Conservation (phyloP, 1,140 invertebrate species). For the Panagrolaimus sp. region DNA sequence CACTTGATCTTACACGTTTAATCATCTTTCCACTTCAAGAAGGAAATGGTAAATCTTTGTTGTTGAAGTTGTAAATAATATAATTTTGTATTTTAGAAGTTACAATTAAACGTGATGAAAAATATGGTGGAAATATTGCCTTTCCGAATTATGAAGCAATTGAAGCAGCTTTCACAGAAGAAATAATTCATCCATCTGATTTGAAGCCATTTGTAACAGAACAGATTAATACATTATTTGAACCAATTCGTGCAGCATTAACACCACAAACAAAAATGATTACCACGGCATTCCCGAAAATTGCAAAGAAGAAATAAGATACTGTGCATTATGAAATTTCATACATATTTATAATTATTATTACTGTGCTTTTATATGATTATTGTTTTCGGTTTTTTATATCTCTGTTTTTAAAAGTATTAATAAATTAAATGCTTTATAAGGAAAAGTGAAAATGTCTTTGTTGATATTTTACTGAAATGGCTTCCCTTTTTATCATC, state of each 20-base stretch:
- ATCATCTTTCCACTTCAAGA: constrained; percentile 45
- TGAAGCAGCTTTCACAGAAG: constrained; percentile 30
- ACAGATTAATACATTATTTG: constrained; percentile 30
- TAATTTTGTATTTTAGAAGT: constrained; percentile 61
- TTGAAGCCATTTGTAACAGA: constrained; percentile 42
- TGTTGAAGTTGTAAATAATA: constrained; percentile 79
- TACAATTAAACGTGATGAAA: constrained; percentile 36
- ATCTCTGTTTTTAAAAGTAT: too few species aligned
- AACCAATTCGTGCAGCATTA: constrained; percentile 28
- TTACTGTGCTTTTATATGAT: too few species aligned
- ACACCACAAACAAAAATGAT: constrained; percentile 30
- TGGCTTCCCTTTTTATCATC: too few species aligned
- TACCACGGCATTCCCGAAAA: constrained; percentile 35
- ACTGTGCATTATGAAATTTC: neutral
- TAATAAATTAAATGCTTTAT: too few species aligned
- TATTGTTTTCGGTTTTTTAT: too few species aligned
- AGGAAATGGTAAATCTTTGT: constrained; percentile 29
- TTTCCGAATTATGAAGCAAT: constrained; percentile 38
- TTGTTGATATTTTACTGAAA: too few species aligned
- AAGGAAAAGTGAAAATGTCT: too few species aligned
- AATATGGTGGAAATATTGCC: constrained; percentile 53
- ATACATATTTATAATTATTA: constrained; percentile 80
- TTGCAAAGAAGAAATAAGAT: constrained; percentile 35
- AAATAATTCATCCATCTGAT: constrained; percentile 51
- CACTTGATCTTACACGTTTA: constrained; percentile 39